These are phyloP conservation scores for Brachionus sp. DNA, from an alignment of 1,140 invertebrate species.

Conservation along the genomic window DNA sequence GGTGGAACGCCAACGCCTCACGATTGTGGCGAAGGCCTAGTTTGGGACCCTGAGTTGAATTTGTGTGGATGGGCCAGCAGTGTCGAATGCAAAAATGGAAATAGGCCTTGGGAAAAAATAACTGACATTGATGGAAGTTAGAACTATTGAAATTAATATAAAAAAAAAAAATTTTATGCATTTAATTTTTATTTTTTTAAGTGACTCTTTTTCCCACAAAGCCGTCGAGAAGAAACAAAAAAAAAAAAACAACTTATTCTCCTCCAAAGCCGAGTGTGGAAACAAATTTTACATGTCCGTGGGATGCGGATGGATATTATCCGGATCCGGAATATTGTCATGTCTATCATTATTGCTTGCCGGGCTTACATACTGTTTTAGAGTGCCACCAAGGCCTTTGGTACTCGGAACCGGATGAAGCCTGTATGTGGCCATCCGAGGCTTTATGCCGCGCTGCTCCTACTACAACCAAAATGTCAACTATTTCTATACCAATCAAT, in stretches of 20 bases:
- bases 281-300: conserved; percentile 45
- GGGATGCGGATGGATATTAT: conserved; percentile 6
- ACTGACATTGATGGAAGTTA: conserved; percentile 41
- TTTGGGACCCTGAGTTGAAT: conserved; percentile 4
- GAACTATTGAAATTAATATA: background rate
- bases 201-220: conserved; percentile 41
- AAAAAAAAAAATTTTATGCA: background rate
- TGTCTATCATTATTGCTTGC: conserved; percentile 28
- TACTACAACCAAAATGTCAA: background rate
- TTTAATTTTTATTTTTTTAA: background rate
- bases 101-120: conserved; percentile 29
- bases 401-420: conserved; percentile 24
- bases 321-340: conserved; percentile 8
- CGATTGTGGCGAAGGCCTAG: conserved; percentile 29
- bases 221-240: background rate
- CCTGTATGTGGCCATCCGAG: conserved; percentile 21
- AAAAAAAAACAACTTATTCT: conserved; percentile 35
- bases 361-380: background rate
- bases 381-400: conserved; percentile 16
- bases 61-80: conserved; percentile 29
- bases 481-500: background rate
- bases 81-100: conserved; percentile 41
- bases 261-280: background rate
- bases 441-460: background rate
- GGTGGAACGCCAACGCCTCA: background rate